Conservation (phyloP, 2,113 vertebrate genomes). For the Muntiacus reevesi region DNA sequence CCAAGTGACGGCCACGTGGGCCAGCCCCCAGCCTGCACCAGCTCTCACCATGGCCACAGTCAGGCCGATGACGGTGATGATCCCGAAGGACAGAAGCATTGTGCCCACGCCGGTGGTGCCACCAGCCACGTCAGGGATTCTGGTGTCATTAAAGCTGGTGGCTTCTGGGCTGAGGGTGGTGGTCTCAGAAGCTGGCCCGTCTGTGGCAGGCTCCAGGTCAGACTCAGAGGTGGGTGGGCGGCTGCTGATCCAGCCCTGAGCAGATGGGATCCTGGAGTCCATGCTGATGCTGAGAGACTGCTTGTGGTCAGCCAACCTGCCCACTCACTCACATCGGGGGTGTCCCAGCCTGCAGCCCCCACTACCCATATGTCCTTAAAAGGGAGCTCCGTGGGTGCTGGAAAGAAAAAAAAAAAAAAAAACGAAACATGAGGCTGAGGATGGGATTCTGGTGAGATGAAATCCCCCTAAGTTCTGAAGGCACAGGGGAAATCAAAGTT, state of each 20-base stretch:
- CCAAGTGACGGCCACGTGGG: neutral
- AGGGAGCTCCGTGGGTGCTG: neutral
- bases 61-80: constrained; percentile 94
- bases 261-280: constrained; percentile 76
- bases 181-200: constrained; percentile 75
- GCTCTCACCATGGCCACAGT: constrained; percentile 92
- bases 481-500: neutral
- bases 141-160: constrained; percentile 89
- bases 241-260: constrained; percentile 68
- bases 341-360: neutral
- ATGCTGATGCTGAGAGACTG: constrained; percentile 63
- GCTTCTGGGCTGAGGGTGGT: constrained; percentile 85
- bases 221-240: constrained; percentile 36
- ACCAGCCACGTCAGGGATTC: constrained; percentile 81
- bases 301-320: neutral
- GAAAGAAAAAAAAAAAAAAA: constrained; percentile 15
- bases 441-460: neutral
- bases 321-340: neutral
- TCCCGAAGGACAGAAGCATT: constrained; percentile 93
- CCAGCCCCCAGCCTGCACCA: neutral
- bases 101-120: constrained; percentile 86
- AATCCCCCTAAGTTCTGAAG: neutral
- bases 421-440: neutral
- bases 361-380: neutral
- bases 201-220: constrained; percentile 67